Evolutionary conservation across 2,888 invertebrate genomes (phyloP), one percentile per base, ranked within the genome.

Genomic region (Tetragonisca angustula): DNA sequence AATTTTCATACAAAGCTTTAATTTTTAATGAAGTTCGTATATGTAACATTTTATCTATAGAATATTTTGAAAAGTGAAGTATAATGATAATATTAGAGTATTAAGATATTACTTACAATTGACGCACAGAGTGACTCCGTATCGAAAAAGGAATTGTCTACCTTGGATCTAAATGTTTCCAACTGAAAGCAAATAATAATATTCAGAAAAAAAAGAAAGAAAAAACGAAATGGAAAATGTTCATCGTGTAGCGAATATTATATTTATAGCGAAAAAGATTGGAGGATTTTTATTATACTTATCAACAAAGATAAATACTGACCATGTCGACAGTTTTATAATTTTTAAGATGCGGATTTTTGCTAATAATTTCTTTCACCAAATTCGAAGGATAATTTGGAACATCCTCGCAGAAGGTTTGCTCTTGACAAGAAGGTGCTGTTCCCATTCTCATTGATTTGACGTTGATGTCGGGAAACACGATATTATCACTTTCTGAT

Each of bases 341-440:
- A 50, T 73, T 81, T 13, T 11, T 27, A 11, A 77, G 36, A 2
- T 54, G 85, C 67, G 2, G 85, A 70, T 72, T 76, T 56, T 61
- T 76, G 19, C 24, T 36, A 27, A 91, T 61, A 4, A 85, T 61
- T 11, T 61, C 69, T 27, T 87, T 76, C 13, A 91, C 79, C 13
- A 79, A 67, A 6, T 87, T 80, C 17, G 67, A 76, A 0, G 91
- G 91, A 69, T 91, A 91, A 52, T 84, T 68, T 0, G 87, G 62
- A 15, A 84, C 84, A 0, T 88, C 68, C 15, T 85, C 87, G 80
- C 91, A 91, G 65, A 84, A 89, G 0, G 88, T 88, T 2, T 70
- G 9, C 2, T 71, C 76, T 0, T 49, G 3, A 64, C 81, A 86
- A 50, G 5, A 5, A 11, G 83, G 59, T 1, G 24, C 32, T 4